Conservation (phyloP, 2,797 vertebrate species). For the Schizothorax lantsangensis region DNA sequence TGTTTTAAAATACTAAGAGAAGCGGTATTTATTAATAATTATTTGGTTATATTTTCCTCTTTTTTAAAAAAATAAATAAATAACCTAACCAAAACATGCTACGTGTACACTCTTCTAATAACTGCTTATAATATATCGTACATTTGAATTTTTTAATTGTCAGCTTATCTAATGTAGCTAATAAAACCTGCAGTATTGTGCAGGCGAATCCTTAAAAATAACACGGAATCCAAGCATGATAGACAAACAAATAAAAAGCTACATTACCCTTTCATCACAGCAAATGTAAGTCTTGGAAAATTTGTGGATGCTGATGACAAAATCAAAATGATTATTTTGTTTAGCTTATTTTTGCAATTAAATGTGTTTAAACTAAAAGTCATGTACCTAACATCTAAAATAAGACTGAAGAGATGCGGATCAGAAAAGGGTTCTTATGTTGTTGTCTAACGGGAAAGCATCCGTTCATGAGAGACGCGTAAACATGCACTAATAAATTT, state of each 20-base stretch:
- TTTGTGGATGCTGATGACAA: constrained; percentile 15
- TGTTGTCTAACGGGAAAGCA: constrained; percentile 34
- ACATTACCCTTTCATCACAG: constrained; percentile 7
- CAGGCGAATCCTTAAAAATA: background rate
- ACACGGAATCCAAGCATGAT: background rate
- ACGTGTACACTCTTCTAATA: background rate
- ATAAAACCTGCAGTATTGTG: constrained; percentile 1
- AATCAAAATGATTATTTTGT: background rate
- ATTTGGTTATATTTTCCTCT: background rate
- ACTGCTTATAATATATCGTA: background rate
- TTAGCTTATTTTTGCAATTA: background rate
- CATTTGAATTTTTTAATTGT: background rate
- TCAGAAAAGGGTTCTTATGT: background rate
- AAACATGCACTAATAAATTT: constrained; percentile 25
- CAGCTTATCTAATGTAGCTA: background rate
- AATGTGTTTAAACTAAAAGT: background rate
- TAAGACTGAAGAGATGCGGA: background rate
- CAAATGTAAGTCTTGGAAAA: background rate
- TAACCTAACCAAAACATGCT: background rate
- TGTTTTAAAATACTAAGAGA: background rate
- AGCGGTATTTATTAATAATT: background rate
- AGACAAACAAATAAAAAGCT: constrained; percentile 12
- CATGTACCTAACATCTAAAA: background rate
- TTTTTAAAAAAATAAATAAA: background rate
- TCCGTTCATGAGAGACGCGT: constrained; percentile 5